A percentile compares a stretch with the other conserved stretches of the same genome.
phyloP scores from a whole-genome alignment of 2,888 invertebrate species.

The Cantharis rufa region DNA sequence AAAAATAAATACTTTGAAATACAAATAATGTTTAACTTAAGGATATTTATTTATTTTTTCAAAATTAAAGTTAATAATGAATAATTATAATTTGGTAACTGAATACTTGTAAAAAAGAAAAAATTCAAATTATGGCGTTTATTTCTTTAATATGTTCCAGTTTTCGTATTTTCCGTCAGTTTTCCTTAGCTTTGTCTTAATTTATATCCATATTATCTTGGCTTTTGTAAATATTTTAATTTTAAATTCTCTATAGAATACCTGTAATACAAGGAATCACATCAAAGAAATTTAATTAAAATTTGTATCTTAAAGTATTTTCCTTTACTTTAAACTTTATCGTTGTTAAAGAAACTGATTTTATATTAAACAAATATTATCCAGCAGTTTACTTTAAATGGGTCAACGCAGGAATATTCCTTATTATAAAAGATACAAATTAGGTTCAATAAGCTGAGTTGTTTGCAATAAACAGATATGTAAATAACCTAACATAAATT shows the following conservation, averaged over 20 bases:
- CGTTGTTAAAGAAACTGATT: neutral
- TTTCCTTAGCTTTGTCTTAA: neutral
- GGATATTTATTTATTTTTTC: no score
- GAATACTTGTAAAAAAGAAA: neutral
- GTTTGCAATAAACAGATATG: neutral
- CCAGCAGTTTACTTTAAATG: neutral
- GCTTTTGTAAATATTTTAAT: conserved; percentile 9
- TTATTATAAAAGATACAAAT: neutral
- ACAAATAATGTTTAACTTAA: no score
- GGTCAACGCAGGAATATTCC: neutral
- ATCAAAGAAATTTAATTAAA: neutral
- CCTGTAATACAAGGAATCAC: neutral
- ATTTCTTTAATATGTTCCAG: neutral
- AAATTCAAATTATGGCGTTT: neutral
- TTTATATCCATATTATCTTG: neutral
- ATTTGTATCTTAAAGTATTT: neutral
- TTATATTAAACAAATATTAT: neutral
- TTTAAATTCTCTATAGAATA: neutral
- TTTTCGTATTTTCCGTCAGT: neutral
- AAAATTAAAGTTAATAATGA: no score
- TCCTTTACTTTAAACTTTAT: neutral
- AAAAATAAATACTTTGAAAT: no score
- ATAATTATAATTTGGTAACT: no score
- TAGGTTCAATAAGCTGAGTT: no score
- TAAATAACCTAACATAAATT: neutral